Evolutionary conservation across 2,888 invertebrate species (phyloP).

Genomic region (Amblyteles armatorius): DNA sequence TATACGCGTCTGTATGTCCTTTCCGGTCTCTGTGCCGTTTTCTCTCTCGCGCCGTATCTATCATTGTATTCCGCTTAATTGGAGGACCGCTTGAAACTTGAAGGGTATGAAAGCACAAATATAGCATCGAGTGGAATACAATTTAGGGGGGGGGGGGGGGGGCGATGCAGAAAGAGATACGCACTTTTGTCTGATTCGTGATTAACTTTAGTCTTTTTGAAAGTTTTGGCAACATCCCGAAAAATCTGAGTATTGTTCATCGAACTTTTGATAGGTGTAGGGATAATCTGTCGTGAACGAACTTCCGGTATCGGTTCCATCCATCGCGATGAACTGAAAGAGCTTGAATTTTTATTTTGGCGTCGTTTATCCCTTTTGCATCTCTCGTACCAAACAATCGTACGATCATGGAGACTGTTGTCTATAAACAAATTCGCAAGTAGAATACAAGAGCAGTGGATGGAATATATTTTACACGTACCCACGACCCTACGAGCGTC

Average conservation of each 20-base stretch:
- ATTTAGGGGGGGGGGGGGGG: neutral
- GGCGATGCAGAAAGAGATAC: neutral
- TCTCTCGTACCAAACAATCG: slow-evolving; percentile 24
- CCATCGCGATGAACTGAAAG: neutral
- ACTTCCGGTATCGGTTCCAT: slow-evolving; percentile 44
- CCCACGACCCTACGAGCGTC: neutral
- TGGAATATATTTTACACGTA: neutral
- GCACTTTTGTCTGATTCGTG: slow-evolving; percentile 6
- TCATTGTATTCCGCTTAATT: slow-evolving; percentile 17
- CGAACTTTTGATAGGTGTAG: neutral
- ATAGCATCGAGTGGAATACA: neutral
- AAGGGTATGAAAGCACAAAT: neutral
- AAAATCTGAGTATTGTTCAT: neutral
- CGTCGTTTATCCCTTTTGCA: slow-evolving; percentile 15
- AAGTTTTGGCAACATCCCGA: neutral
- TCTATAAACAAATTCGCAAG: slow-evolving; percentile 11
- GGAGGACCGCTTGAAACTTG: neutral
- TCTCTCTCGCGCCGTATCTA: slow-evolving; percentile 21
- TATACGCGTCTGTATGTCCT: neutral
- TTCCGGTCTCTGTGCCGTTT: slow-evolving; percentile 20
- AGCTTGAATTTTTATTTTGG: slow-evolving; percentile 1
- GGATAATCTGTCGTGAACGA: neutral
- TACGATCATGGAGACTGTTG: neutral
- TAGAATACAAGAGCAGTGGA: neutral
- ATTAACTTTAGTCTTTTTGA: neutral